These are phyloP conservation scores for Cactoblastis cactorum DNA, from an alignment of 2,888 invertebrate species.

Conservation along the genomic window DNA sequence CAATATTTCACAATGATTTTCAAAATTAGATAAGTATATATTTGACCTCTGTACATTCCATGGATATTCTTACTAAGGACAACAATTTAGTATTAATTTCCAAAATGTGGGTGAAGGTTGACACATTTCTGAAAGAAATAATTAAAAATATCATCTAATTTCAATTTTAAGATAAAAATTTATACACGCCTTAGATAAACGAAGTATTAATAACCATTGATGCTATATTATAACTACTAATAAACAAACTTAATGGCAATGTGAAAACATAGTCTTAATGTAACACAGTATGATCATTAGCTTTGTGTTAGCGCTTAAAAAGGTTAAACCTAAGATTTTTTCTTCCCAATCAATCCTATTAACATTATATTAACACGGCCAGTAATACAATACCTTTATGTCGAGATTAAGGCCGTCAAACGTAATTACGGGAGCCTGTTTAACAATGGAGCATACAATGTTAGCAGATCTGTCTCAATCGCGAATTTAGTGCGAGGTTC, in stretches of 20 bases:
- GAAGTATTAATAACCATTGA: no score
- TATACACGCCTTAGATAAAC: no score
- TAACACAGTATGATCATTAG: no score
- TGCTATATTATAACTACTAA: no score
- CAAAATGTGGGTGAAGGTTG: background rate
- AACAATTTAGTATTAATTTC: background rate
- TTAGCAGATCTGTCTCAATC: conserved; percentile 61
- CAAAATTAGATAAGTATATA: background rate
- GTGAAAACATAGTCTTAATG: no score
- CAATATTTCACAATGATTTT: background rate
- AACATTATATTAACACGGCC: no score
- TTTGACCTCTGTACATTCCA: background rate
- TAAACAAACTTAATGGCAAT: no score
- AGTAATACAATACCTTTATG: conserved; percentile 8
- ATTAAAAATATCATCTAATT: no score
- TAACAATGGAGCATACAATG: conserved; percentile 26
- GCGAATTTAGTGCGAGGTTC: conserved; percentile 60
- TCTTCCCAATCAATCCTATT: no score
- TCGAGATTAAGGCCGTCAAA: conserved; percentile 13
- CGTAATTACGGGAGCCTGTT: conserved; percentile 17
- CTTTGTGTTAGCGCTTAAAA: no score
- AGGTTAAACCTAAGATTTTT: no score
- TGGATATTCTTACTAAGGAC: background rate
- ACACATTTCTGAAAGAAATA: background rate
- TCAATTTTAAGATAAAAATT: no score